Base-by-base conservation (phyloP, 2,797 vertebrate genomes). In the Etheostoma nigrum region DNA sequence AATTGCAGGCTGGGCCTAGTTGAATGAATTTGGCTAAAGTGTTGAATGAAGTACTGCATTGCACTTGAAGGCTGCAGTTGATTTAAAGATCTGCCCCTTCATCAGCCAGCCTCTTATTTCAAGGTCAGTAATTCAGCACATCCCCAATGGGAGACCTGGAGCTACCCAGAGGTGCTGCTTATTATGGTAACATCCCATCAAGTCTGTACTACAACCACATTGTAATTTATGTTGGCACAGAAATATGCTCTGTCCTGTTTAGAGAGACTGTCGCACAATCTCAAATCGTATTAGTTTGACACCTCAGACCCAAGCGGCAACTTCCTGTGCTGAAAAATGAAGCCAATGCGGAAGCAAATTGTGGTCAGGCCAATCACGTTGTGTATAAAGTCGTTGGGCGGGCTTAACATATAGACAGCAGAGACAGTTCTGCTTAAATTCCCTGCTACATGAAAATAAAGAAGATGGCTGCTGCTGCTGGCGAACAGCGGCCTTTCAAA, bases 61-160 rank as follows among this genome's bases (percentile, higher is more conserved):
- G 10, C 10, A 4, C 27, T 58, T 1, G 1, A 57, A 10, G 8
- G 8, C 15, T 53, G 23, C 23, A 36, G 45, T 14, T 61, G 53
- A 71, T 74, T 61, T 47, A 19, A 21, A 57, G 18, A 67, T 36
- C n/a, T 51, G 55, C 40, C 57, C 25, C 59, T 60, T 53, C 54
- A 19, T 8, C 45, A 33, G 6, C 45, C 53, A 49, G 59, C 53
- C 4, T 65, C 33, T 67, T 36, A 18, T 78, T 79, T 89, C 51
- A 67, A 83, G 88, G 88, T 90, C 86, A 83, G 47, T 76, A 72
- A 78, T 82, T 77, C 45, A 82, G 83, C 44, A 67, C 66, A 73
- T 72, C 61, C 76, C 73, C 76, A 66, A 71, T 55, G 51, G 77
- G 82, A 83, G 52, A 66, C 23, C 21, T 49, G 30, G 6, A 36